Percentiles rank a stretch among this genome's conserved stretches.
Conservation (phyloP, 2,888 invertebrate genomes). For the Sphaeridia pumilis region DNA sequence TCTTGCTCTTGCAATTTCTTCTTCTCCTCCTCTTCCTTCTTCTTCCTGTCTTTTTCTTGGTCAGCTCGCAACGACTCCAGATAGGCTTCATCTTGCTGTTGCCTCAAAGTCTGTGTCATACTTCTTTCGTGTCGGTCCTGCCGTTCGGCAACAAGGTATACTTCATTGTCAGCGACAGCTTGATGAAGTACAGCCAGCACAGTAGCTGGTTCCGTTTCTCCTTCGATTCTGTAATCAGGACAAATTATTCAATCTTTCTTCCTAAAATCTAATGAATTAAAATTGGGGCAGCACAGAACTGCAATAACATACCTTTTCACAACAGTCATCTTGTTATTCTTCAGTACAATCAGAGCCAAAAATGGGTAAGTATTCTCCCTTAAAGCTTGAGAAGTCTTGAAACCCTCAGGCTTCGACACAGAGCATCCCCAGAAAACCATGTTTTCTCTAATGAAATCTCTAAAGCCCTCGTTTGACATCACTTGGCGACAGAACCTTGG, state of each 20-base stretch:
- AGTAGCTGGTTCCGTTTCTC: slow-evolving; percentile 59
- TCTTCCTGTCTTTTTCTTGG: slow-evolving; percentile 79
- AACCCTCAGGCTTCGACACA: slow-evolving; percentile 77
- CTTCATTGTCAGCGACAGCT: slow-evolving; percentile 74
- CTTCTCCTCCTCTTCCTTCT: slow-evolving; percentile 50
- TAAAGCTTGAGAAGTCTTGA: slow-evolving; percentile 78
- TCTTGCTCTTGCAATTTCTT: slow-evolving; percentile 44
- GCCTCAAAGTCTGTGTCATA: slow-evolving; percentile 71
- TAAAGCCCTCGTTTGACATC: slow-evolving; percentile 52
- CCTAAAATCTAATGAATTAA: too few species aligned
- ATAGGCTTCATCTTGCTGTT: slow-evolving; percentile 89
- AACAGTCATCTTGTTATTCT: slow-evolving; percentile 85
- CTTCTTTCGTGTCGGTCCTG: slow-evolving; percentile 65
- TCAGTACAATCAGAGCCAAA: slow-evolving; percentile 75
- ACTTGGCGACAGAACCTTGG: slow-evolving; percentile 55
- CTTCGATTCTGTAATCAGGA: slow-evolving; percentile 77
- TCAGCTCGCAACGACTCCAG: slow-evolving; percentile 80
- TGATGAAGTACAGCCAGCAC: slow-evolving; percentile 59
- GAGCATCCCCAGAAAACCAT: slow-evolving; percentile 92
- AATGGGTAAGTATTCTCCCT: slow-evolving; percentile 74
- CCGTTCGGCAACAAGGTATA: slow-evolving; percentile 71
- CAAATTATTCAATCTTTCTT: too few species aligned
- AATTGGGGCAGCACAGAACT: too few species aligned
- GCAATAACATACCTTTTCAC: slow-evolving; percentile 59
- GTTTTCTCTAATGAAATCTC: slow-evolving; percentile 67